Base-by-base conservation (phyloP, 2,888 invertebrate genomes). In the Timandra comae region DNA sequence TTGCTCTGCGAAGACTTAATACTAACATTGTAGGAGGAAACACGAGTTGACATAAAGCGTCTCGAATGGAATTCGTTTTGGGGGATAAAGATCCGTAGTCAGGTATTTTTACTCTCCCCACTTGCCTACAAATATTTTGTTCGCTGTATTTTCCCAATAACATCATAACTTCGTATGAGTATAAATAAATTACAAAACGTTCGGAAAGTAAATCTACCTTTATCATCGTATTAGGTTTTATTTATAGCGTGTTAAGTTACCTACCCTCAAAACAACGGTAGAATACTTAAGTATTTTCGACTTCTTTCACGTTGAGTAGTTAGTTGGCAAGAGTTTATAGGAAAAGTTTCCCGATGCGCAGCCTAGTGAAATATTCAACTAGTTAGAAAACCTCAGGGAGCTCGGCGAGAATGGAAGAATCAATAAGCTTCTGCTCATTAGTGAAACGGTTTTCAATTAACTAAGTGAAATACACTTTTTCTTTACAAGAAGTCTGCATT, bases 311-410 rank as follows among this genome's bases (percentile, higher is more conserved):
- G 11, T 7, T 12, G 29, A 22, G 27, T 27, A 32, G 32, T 27
- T 26, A 27, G 32, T 26, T 31, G 19, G 12, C 13, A 12, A 33
- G 28, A 33, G 16, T 33, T 33, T 19, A 19, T 49, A 48, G 47
- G 46, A 37, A 53, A 66, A 66, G 56, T 69, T 65, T 38, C 5
- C 24, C 47, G 52, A 55, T 62, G 60, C 54, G 56, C 53, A 49
- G 49, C 45, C 51, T 49, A 49, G 56, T 67, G 55, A 64, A 71
- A 64, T 68, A 73, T 73, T 70, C 54, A 72, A 56, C 62, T 60
- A 58, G 63, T 64, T 63, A 54, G 49, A 48, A 56, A 64, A 56
- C 54, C 56, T 38, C 54, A 42, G 39, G 49, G 43, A 48, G 45
- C 49, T 41, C 42, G 39, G 39, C 38, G 46, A 32, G 50, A 50